These are phyloP conservation scores for Micromussa lordhowensis DNA, from an alignment of 92 coral and sea anemone genomes.

Conservation along the genomic window DNA sequence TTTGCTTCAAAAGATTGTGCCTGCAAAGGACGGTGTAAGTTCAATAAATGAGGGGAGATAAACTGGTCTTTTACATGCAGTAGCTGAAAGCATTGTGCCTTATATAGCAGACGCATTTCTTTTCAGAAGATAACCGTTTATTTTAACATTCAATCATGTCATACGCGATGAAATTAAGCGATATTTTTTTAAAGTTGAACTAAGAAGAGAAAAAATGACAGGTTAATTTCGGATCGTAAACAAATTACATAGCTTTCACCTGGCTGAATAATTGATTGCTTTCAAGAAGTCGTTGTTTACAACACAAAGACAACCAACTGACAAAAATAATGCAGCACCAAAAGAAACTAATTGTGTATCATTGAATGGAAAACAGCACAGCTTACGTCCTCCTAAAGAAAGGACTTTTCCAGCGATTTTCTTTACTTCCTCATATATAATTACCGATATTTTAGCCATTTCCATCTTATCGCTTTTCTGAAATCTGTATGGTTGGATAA, in stretches of 20 bases:
- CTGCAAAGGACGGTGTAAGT: neutral
- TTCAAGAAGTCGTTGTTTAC: neutral
- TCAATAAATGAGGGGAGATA: neutral
- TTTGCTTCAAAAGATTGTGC: neutral
- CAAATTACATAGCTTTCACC: conserved; percentile 7
- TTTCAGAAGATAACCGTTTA: neutral
- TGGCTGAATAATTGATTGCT: conserved; percentile 12
- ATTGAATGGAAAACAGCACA: neutral
- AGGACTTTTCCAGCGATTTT: neutral
- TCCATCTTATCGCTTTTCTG: conserved; percentile 2
- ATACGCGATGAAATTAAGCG: neutral
- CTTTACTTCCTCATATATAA: neutral
- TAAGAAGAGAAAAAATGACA: neutral
- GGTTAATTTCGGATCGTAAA: neutral
- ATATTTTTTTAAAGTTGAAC: neutral
- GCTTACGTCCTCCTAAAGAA: neutral
- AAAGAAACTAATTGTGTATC: neutral
- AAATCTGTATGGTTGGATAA: neutral
- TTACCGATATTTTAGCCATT: neutral
- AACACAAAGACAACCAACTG: conserved; percentile 15
- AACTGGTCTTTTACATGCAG: neutral
- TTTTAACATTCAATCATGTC: neutral
- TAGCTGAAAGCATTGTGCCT: neutral
- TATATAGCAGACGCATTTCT: neutral
- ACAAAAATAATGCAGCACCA: conserved; percentile 2